Conservation (phyloP, 2,113 vertebrate genomes). For the Dendrocopos noguchii region DNA sequence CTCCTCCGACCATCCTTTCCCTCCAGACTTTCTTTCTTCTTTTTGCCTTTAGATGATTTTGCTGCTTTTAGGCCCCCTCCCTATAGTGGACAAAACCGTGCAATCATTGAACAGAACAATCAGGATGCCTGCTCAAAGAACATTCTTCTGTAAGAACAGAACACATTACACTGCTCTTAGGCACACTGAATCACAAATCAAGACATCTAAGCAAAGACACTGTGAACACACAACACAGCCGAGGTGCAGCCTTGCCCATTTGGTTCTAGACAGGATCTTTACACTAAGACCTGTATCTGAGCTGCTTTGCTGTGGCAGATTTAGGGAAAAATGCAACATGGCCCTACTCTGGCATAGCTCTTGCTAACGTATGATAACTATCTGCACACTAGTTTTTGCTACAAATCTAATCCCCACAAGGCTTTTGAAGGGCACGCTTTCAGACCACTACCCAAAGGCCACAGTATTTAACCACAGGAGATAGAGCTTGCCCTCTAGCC, state of each 20-base stretch:
- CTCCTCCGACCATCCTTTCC: constrained; percentile 89
- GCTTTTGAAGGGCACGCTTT: not conserved
- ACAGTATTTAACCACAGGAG: not conserved
- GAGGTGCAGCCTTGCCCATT: not conserved
- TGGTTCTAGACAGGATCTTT: not conserved
- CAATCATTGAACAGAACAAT: not conserved
- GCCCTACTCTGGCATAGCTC: not conserved
- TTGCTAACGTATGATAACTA: not conserved
- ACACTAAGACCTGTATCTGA: not conserved
- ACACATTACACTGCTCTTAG: not conserved
- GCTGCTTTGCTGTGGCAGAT: not conserved
- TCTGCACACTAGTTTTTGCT: not conserved
- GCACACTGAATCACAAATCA: not conserved
- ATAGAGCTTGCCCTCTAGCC: not conserved
- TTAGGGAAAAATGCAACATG: not conserved
- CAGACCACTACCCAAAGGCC: not conserved
- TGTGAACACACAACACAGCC: not conserved
- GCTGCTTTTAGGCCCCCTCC: constrained; percentile 73
- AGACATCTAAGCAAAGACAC: not conserved
- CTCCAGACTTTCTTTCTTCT: constrained; percentile 86
- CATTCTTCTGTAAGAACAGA: not conserved
- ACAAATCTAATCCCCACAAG: not conserved
- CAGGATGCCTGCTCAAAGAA: not conserved
- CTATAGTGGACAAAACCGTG: constrained; percentile 64
- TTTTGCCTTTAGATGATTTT: constrained; percentile 84